Conservation (phyloP, 2,113 vertebrate species). For the Dermatemys mawii region DNA sequence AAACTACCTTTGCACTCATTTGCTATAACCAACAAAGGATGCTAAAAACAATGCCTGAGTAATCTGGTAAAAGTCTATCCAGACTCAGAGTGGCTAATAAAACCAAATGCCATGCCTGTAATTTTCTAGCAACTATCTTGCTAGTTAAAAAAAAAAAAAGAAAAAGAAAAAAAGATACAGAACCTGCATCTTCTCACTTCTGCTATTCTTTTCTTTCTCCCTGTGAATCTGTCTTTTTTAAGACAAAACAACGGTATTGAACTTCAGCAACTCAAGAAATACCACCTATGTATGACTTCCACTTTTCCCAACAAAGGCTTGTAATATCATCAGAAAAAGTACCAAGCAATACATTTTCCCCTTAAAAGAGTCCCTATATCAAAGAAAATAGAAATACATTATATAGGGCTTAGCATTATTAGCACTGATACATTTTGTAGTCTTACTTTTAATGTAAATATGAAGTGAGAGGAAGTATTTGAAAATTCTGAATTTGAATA, state of each 20-base stretch:
- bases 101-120: background rate
- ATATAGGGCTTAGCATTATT: background rate
- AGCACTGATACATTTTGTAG: background rate
- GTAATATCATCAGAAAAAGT: background rate
- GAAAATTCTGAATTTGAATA: background rate
- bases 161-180: background rate
- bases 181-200: background rate
- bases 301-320: background rate
- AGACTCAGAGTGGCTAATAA: background rate
- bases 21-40: background rate
- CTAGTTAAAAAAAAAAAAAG: background rate
- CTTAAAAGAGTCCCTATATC: too few relatives aligned
- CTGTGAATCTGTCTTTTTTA: background rate
- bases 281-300: background rate
- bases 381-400: background rate
- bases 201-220: background rate
- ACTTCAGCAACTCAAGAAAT: background rate
- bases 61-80: background rate
- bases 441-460: background rate
- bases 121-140: background rate
- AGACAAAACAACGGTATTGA: background rate
- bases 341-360: background rate
- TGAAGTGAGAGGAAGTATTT: background rate
- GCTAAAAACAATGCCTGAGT: background rate
- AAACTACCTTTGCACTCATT: background rate